Evolutionary conservation across 1,140 invertebrate genomes (phyloP).

Genomic region (Monochamus saltuarius): DNA sequence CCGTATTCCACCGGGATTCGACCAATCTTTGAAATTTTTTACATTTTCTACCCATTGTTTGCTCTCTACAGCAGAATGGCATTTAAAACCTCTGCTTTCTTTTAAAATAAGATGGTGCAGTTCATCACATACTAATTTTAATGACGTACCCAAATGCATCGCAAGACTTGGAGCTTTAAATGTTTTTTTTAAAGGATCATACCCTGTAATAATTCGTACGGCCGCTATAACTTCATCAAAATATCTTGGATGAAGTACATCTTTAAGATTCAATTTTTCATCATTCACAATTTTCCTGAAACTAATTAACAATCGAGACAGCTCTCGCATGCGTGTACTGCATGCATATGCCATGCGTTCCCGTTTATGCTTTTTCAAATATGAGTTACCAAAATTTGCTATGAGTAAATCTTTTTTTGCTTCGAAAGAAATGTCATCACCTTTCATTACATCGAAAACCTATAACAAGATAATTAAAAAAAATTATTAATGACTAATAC

Average conservation of each 20-base stretch:
- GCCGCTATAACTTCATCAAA: slow-evolving; percentile 28
- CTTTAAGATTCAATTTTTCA: slow-evolving; percentile 21
- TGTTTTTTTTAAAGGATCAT: slow-evolving; percentile 24
- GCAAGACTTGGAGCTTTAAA: slow-evolving; percentile 29
- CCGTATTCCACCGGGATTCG: slow-evolving; percentile 28
- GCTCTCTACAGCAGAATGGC: slow-evolving; percentile 18
- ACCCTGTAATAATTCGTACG: slow-evolving; percentile 20
- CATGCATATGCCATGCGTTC: slow-evolving; percentile 17
- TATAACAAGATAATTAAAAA: no score
- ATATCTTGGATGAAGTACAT: slow-evolving; percentile 27
- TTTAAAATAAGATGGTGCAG: slow-evolving; percentile 28
- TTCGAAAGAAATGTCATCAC: no score
- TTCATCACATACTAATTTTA: slow-evolving; percentile 29
- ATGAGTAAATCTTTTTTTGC: no score
- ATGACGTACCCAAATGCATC: slow-evolving; percentile 25
- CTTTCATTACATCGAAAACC: no score
- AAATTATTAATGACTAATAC: no score
- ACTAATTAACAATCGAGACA: slow-evolving; percentile 26
- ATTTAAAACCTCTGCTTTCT: slow-evolving; percentile 26
- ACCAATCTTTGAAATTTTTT: slow-evolving; percentile 30
- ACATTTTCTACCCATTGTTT: slow-evolving; percentile 23
- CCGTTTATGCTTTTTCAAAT: no score
- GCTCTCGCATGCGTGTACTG: slow-evolving; percentile 30
- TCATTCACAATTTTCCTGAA: slow-evolving; percentile 22
- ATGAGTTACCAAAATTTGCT: no score